phyloP scores from a whole-genome alignment of 1,140 invertebrate genomes.

The Sarcophaga peregrina region DNA sequence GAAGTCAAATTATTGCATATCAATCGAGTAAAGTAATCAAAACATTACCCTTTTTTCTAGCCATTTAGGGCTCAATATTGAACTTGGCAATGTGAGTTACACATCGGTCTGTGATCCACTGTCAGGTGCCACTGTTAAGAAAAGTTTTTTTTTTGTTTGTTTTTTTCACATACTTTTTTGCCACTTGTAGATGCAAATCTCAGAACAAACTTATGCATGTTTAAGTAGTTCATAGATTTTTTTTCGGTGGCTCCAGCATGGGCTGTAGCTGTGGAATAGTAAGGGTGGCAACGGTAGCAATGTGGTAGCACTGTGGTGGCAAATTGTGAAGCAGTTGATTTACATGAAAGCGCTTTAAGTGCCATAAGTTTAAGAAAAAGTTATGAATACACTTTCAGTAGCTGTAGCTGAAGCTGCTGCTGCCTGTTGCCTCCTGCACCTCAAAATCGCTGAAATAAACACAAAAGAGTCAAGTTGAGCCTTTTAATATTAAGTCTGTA shows the following conservation, averaged over 20 bases:
- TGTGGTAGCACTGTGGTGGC: background rate
- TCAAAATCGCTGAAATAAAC: background rate
- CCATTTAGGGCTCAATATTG: background rate
- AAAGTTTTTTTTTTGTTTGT: background rate
- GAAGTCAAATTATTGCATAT: too few relatives aligned
- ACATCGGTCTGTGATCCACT: background rate
- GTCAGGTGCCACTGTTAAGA: constrained; percentile 16
- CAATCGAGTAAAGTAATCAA: too few relatives aligned
- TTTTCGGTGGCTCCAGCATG: background rate
- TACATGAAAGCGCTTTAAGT: constrained; percentile 39
- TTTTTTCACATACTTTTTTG: background rate
- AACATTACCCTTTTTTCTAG: too few relatives aligned
- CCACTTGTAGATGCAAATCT: constrained; percentile 44
- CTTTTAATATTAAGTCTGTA: background rate
- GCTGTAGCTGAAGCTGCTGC: background rate
- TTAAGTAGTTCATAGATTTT: constrained; percentile 42
- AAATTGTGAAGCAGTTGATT: constrained; percentile 32
- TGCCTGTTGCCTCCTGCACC: background rate
- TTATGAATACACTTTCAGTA: constrained; percentile 20
- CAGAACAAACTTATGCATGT: constrained; percentile 43
- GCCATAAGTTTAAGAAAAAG: constrained; percentile 26
- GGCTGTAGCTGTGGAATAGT: background rate
- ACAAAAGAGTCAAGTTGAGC: background rate
- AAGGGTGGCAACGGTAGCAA: background rate
- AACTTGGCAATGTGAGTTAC: background rate